Evolutionary conservation across 2,113 vertebrate genomes (phyloP), one percentile per base, ranked within the genome.

Genomic region (Sebastes fasciatus): DNA sequence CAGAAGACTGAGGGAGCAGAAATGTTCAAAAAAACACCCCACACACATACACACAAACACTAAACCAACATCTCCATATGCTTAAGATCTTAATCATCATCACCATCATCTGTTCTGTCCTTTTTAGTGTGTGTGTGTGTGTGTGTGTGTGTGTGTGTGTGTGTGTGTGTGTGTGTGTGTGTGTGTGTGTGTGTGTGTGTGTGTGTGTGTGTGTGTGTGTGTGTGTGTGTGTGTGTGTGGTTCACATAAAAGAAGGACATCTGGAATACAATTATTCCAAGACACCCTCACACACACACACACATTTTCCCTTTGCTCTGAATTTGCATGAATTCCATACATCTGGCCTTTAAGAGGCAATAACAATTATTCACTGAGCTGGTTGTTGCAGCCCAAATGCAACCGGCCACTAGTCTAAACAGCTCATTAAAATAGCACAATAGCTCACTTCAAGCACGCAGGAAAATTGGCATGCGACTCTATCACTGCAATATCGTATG

Each of bases 391-490:
- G 75, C 82, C 84, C 80, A 89, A 86, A 91, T 90, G 74, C 80
- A 89, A 87, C 75, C 69, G 76, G 88, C 86, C 90, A 92, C 86
- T 79, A 84, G 92, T 90, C 92, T 87, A 93, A 91, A 93, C 84
- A 92, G 90, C 91, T 94, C 92, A 94, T 94, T 94, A 94, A 94
- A 92, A 91, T 13, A 79, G 64, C 84, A 88, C 87, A 93, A 92
- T 89, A 90, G 85, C 86, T 84, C 67, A 91, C 91, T 91, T 94
- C 89, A 93, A 94, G 86, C 88, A 74, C 77, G 79, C 79, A 74
- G 63, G 73, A 51, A 89, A 91, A 89, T 83, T 86, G 86, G 78
- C 85, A 86, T 69, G 79, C 80, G 89, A 85, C 83, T 84, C 84
- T 74, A 91, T 92, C 86, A 77, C 75, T 89, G 82, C 73, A 88